These are phyloP conservation scores for Tiaroga cobitis DNA, from an alignment of 2,797 vertebrate species.

Conservation along the genomic window DNA sequence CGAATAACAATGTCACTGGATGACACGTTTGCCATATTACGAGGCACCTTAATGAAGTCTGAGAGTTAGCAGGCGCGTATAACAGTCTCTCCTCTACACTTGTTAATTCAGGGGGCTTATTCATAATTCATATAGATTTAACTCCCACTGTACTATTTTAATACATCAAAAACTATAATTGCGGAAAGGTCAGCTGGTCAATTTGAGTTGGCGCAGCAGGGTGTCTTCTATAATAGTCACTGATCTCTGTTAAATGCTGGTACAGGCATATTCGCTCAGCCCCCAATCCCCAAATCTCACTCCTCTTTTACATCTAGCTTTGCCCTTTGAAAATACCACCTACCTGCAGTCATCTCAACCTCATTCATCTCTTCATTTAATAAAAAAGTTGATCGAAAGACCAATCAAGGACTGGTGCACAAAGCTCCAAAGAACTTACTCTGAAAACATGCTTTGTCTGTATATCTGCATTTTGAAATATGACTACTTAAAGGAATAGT, in stretches of 20 bases:
- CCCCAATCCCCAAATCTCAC: conserved; percentile 60
- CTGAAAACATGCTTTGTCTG: conserved; percentile 48
- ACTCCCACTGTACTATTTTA: conserved; percentile 62
- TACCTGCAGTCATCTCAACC: conserved; percentile 60
- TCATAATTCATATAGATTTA: conserved; percentile 65
- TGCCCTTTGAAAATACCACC: conserved; percentile 66
- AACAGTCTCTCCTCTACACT: conserved; percentile 49
- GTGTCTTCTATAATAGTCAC: conserved; percentile 63
- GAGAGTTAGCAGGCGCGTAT: conserved; percentile 42
- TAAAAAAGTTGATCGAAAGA: conserved; percentile 72
- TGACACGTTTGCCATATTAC: conserved; percentile 45
- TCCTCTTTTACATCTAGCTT: conserved; percentile 42
- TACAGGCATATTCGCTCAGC: conserved; percentile 63
- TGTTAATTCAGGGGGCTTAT: conserved; percentile 53
- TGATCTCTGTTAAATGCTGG: conserved; percentile 63
- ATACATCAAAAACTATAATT: conserved; percentile 69
- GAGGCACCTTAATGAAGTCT: conserved; percentile 56
- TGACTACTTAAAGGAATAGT: conserved; percentile 29
- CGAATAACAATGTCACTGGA: conserved; percentile 38
- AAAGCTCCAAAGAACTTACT: conserved; percentile 56
- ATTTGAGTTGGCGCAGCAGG: conserved; percentile 62
- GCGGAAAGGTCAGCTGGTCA: conserved; percentile 67
- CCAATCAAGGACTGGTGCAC: conserved; percentile 71
- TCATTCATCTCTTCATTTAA: conserved; percentile 68
- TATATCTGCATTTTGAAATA: background rate